A percentile compares a stretch with the other conserved stretches of the same genome.
Evolutionary conservation across 2,888 invertebrate genomes (phyloP).

Genomic region (Podabrus alpinus): DNA sequence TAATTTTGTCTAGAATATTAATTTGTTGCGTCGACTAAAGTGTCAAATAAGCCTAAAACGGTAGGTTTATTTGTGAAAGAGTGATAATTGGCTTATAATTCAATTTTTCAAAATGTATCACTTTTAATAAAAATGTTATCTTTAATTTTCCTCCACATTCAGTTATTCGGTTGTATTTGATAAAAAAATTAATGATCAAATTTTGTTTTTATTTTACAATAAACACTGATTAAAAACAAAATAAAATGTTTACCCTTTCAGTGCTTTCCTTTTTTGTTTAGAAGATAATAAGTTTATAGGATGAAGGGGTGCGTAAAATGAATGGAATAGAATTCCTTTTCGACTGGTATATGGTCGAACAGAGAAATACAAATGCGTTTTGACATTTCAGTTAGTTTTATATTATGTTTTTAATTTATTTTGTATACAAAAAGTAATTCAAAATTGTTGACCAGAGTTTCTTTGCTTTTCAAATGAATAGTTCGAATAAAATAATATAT

Average conservation of each 20-base stretch:
- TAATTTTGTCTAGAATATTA: neutral
- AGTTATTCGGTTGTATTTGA: neutral
- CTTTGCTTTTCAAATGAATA: no score
- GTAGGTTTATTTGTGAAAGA: neutral
- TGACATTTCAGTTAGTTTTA: neutral
- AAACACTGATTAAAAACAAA: neutral
- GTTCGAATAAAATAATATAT: neutral
- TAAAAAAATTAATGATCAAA: neutral
- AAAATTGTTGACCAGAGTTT: no score
- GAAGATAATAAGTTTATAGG: neutral
- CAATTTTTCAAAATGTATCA: no score
- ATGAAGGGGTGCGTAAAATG: neutral
- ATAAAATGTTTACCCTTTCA: neutral
- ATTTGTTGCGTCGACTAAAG: neutral
- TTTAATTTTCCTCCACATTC: neutral
- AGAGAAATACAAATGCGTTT: neutral
- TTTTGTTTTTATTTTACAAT: neutral
- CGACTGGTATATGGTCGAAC: neutral
- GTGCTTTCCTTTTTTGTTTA: neutral
- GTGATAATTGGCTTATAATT: neutral
- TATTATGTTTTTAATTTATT: neutral
- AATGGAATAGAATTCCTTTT: neutral
- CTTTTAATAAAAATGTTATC: neutral
- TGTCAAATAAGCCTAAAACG: neutral
- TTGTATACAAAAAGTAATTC: no score